Evolutionary conservation across 1,140 invertebrate species (phyloP).

Genomic region (Drosophila lacteicornis): DNA sequence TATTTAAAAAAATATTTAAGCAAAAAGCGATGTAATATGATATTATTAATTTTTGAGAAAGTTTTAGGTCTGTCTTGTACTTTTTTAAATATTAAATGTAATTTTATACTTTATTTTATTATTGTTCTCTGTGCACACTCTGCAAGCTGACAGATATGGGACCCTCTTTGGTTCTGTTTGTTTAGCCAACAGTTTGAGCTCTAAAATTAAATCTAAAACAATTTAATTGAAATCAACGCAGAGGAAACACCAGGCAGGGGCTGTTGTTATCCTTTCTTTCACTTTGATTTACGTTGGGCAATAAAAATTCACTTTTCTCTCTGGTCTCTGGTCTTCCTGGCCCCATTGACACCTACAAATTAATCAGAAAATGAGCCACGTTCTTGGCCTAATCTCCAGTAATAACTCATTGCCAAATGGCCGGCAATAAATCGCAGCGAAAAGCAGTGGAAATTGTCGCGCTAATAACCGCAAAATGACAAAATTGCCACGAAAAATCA

Average conservation of each 20-base stretch:
- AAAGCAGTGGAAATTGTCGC: conserved; percentile 42
- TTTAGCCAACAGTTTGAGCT: conserved; percentile 56
- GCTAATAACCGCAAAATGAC: conserved; percentile 73
- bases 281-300: conserved; percentile 69
- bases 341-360: conserved; percentile 73
- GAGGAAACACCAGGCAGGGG: conserved; percentile 31
- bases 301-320: conserved; percentile 77
- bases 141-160: conserved; percentile 16
- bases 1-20: not conserved
- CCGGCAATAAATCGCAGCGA: conserved; percentile 56
- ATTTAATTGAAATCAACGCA: conserved; percentile 73
- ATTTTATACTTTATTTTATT: not conserved
- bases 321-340: not conserved
- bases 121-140: not conserved
- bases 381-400: conserved; percentile 57
- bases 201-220: conserved; percentile 55
- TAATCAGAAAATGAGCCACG: conserved; percentile 61
- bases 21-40: not conserved
- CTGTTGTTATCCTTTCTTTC: conserved; percentile 25
- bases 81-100: not conserved
- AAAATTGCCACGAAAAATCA: conserved; percentile 59
- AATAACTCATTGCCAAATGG: conserved; percentile 74
- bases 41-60: not conserved
- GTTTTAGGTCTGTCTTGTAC: not conserved
- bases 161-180: conserved; percentile 47